Percentiles rank a stretch among this genome's conserved stretches.
Conservation (phyloP, 2,888 invertebrate genomes). For the Acronicta psi region DNA sequence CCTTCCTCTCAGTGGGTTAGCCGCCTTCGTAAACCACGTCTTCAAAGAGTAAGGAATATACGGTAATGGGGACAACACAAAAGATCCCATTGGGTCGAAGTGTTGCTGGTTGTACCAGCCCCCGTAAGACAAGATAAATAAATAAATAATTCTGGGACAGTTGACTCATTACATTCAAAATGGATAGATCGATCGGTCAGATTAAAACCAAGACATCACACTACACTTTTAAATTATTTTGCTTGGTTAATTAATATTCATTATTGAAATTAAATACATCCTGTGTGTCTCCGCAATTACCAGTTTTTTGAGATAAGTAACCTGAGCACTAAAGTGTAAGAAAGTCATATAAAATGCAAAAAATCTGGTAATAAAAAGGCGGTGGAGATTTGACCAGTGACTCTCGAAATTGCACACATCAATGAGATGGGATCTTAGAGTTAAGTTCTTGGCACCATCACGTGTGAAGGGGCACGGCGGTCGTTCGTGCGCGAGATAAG, state of each 20-base stretch:
- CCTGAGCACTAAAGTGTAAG: slow-evolving; percentile 27
- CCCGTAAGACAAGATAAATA: no score
- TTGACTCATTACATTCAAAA: slow-evolving; percentile 24
- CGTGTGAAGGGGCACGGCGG: slow-evolving; percentile 87
- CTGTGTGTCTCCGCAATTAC: slow-evolving; percentile 25
- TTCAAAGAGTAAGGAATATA: no score
- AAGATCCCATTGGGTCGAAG: no score
- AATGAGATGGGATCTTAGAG: slow-evolving; percentile 80
- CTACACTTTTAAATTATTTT: slow-evolving; percentile 29
- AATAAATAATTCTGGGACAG: no score
- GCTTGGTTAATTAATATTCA: slow-evolving; percentile 22
- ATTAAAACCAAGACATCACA: slow-evolving; percentile 23
- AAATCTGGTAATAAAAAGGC: slow-evolving; percentile 50
- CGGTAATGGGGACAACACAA: no score
- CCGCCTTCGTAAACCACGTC: no score
- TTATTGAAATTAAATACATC: slow-evolving; percentile 6
- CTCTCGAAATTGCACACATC: slow-evolving; percentile 72
- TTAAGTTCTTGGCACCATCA: slow-evolving; percentile 78
- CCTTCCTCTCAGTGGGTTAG: no score
- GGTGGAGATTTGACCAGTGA: slow-evolving; percentile 63
- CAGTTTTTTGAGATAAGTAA: slow-evolving; percentile 20
- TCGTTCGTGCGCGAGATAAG: slow-evolving; percentile 83
- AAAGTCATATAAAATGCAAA: slow-evolving; percentile 35
- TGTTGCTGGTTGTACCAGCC: no score
- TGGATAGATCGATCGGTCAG: slow-evolving; percentile 15